A percentile compares a stretch with the other conserved stretches of the same genome.
Evolutionary conservation across 2,888 invertebrate species (phyloP).

Genomic region (Tetragonisca angustula): DNA sequence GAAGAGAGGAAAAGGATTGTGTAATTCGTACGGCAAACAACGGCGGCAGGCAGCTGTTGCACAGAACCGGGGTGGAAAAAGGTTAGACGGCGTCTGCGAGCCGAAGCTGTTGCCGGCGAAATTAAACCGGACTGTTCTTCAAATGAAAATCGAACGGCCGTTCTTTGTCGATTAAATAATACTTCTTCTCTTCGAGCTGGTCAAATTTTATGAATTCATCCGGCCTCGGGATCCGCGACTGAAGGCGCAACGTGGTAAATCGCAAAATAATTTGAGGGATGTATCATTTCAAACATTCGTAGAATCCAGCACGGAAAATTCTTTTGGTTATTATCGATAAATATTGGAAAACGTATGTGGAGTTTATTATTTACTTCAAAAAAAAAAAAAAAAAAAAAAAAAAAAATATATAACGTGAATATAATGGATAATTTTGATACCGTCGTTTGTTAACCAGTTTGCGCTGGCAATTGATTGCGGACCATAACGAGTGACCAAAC

Average conservation of each 20-base stretch:
- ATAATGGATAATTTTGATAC: too few relatives aligned
- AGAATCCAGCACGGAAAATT: background rate
- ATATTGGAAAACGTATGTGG: background rate
- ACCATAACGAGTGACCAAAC: too few relatives aligned
- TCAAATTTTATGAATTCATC: background rate
- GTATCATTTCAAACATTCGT: background rate
- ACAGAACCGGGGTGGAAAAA: constrained; percentile 26
- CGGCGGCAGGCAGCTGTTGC: constrained; percentile 43
- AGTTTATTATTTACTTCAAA: too few relatives aligned
- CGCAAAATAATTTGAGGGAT: background rate
- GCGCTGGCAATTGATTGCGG: too few relatives aligned
- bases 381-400: too few relatives aligned
- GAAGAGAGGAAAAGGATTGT: constrained; percentile 39
- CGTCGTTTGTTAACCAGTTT: too few relatives aligned
- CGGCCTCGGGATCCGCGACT: too few relatives aligned
- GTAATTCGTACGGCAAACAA: constrained; percentile 59
- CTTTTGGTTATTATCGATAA: background rate
- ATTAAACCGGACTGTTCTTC: constrained; percentile 40
- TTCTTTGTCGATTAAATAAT: constrained; percentile 11
- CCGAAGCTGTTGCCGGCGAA: constrained; percentile 26
- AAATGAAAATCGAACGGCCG: constrained; percentile 31
- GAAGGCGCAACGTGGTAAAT: background rate
- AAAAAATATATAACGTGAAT: background rate
- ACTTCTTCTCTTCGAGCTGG: background rate
- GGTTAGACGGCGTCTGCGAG: constrained; percentile 14